Percentiles rank a stretch among this genome's conserved stretches.
Conservation (phyloP, 2,888 invertebrate genomes). For the Clepsis dumicolana region DNA sequence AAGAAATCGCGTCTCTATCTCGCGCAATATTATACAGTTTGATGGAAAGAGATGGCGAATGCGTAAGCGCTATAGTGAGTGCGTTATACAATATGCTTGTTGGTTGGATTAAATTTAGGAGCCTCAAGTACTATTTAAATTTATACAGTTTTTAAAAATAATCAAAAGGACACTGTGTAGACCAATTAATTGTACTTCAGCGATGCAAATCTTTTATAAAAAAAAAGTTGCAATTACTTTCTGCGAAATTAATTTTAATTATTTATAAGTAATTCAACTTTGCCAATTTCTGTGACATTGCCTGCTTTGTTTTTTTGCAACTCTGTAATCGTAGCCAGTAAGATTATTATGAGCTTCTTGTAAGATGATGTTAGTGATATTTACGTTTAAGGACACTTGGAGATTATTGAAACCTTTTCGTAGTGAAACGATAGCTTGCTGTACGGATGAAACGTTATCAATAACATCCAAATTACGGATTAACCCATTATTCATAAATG, state of each 20-base stretch:
- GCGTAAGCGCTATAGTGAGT: too few species aligned
- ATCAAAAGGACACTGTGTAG: too few species aligned
- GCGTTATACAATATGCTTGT: too few species aligned
- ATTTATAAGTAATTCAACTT: slow-evolving; percentile 1
- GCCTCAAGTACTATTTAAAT: too few species aligned
- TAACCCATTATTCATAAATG: background rate
- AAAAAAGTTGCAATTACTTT: too few species aligned
- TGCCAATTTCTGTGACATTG: slow-evolving; percentile 4
- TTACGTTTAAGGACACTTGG: slow-evolving; percentile 13
- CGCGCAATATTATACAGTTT: too few species aligned
- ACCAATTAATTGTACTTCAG: too few species aligned
- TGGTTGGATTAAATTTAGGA: too few species aligned
- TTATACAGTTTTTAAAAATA: too few species aligned
- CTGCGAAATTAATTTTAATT: too few species aligned
- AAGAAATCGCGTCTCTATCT: too few species aligned
- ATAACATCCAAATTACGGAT: background rate
- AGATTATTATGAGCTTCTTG: slow-evolving; percentile 39
- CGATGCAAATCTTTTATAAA: too few species aligned
- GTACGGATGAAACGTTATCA: background rate
- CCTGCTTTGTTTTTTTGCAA: background rate
- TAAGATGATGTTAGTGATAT: slow-evolving; percentile 23
- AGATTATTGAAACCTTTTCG: background rate
- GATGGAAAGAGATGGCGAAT: background rate
- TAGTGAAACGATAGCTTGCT: background rate
- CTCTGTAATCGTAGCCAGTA: slow-evolving; percentile 22